Base-by-base conservation (phyloP, 1,140 invertebrate species). In the Penaeus japonicus region DNA sequence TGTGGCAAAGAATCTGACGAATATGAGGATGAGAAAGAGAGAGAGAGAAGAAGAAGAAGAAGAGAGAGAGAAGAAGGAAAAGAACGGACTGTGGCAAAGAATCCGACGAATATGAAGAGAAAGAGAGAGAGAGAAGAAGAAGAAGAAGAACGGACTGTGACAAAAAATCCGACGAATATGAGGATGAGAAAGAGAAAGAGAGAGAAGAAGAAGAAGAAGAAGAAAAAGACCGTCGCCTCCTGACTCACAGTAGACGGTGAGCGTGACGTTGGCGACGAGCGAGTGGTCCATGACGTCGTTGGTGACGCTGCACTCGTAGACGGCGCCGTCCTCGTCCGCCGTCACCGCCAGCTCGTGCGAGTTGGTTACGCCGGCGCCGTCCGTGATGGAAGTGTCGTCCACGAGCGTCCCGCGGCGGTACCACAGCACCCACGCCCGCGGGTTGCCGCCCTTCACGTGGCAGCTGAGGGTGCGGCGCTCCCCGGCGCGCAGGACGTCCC, bases 371-470 rank as follows among this genome's bases (percentile, higher is more conserved):
- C 24, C 94, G 30, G 95, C 93, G 7, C 95, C 95, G 65, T 95
- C 94, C 0, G 96, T 96, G 87, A 95, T 95, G 92, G 97, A 97
- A 32, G 95, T 94, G 93, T 95, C 96, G 85, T 95, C 94, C 86
- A 97, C 95, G 91, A 96, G 95, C 89, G 96, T 95, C n/a, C 95
- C 95, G 92, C 98, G 98, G 92, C 96, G 96, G 93, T 96, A 98
- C 98, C 98, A 99, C 87, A 97, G 95, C 10, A 99, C 95, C 92
- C 97, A 96, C 5, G 98, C 97, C 22, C 97, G 96, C 35, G 98
- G 98, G 94, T 99, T 99, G n/a, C 98, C 98, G 73, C 98, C 98
- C 27, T 96, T 94, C 79, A 97, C 98, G 90, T 96, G 94, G 93
- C 98, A 99, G 79, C 96, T 95, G 89, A 99, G 94, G 90, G 96